Percentiles rank a stretch among this genome's conserved stretches.
Evolutionary conservation across 2,113 vertebrate species (phyloP).

Genomic region (Neodon shergylaensis): DNA sequence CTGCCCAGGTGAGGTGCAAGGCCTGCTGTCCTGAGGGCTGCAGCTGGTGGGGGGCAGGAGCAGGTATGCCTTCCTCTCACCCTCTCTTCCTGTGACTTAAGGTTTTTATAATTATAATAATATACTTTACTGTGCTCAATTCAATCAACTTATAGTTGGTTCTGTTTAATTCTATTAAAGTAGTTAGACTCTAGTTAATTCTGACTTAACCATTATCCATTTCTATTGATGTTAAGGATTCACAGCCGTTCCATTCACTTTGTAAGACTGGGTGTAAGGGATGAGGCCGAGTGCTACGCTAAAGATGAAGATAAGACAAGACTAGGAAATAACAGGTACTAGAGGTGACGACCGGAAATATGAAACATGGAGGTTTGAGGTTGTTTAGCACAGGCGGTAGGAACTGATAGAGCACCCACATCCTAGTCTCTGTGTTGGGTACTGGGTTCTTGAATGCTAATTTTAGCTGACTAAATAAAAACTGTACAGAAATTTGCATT

Average conservation of each 20-base stretch:
- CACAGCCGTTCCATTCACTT: background rate
- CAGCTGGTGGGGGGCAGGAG: too few relatives aligned
- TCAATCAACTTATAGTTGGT: constrained; percentile 3
- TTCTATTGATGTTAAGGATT: background rate
- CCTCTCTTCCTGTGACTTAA: background rate
- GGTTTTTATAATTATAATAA: background rate
- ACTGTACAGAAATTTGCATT: too few relatives aligned
- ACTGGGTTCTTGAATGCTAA: background rate
- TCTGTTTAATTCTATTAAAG: background rate
- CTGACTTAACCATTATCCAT: background rate
- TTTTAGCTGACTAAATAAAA: background rate
- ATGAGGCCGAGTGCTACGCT: background rate
- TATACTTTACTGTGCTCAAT: background rate
- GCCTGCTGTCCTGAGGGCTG: too few relatives aligned
- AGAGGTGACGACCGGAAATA: background rate
- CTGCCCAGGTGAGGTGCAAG: background rate
- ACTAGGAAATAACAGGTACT: background rate
- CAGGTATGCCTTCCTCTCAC: background rate
- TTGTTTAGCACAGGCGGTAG: background rate
- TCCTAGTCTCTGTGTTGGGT: background rate
- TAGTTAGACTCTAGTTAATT: background rate
- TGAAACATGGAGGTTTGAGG: background rate
- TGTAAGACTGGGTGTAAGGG: background rate
- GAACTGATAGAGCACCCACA: background rate
- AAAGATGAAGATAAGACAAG: background rate